A percentile compares a stretch with the other conserved stretches of the same genome.
Evolutionary conservation across 2,797 vertebrate genomes (phyloP).

Genomic region (Melanotaenia maccullochi): DNA sequence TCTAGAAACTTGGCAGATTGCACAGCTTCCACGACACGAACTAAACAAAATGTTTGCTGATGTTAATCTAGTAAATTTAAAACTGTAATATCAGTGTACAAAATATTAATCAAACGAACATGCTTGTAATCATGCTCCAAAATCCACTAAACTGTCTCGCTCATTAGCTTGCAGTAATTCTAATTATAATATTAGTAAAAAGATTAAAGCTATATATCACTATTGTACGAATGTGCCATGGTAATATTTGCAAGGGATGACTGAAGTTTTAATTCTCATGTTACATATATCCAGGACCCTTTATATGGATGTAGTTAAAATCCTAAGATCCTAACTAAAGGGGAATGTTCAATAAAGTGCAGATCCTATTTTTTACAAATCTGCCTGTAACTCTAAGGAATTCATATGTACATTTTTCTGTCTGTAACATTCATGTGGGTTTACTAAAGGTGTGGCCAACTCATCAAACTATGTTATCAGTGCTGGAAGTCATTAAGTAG

Average conservation of each 20-base stretch:
- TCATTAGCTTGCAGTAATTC: not conserved
- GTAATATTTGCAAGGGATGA: not conserved
- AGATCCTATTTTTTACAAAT: not conserved
- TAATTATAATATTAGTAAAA: not conserved
- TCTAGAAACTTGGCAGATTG: not conserved
- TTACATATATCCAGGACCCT: not conserved
- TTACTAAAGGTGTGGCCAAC: conserved; percentile 30
- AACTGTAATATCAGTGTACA: not conserved
- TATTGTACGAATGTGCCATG: not conserved
- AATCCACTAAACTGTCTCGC: not conserved
- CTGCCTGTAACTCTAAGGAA: not conserved
- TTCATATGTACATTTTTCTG: not conserved
- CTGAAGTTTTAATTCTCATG: not conserved
- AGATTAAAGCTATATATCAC: not conserved
- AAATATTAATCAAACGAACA: not conserved
- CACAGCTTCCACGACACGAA: not conserved
- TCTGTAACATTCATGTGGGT: conserved; percentile 6
- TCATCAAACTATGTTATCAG: conserved; percentile 36
- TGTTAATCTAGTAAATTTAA: not conserved
- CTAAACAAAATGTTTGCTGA: too few species aligned
- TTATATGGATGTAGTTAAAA: not conserved
- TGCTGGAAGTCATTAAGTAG: conserved; percentile 1
- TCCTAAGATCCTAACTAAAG: not conserved
- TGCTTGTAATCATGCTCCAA: not conserved
- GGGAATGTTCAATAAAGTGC: not conserved